A percentile compares a stretch with the other conserved stretches of the same genome.
phyloP scores from a whole-genome alignment of 1,140 invertebrate species.

The Teleopsis dalmanni region DNA sequence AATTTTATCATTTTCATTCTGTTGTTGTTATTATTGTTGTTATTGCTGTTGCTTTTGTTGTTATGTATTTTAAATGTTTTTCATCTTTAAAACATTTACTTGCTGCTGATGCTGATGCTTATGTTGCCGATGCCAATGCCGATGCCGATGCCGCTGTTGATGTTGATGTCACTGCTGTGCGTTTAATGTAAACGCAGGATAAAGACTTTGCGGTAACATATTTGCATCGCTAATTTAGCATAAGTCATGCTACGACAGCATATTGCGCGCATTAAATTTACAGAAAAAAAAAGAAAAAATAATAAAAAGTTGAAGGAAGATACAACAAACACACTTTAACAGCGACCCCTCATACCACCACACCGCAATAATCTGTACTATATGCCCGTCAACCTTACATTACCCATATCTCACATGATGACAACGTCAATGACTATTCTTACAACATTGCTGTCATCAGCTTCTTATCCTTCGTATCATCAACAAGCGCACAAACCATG shows the following conservation, averaged over 20 bases:
- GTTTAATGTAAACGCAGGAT: background rate
- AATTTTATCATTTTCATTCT: background rate
- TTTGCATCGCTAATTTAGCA: constrained; percentile 18
- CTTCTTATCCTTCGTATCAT: background rate
- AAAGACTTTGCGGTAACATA: constrained; percentile 15
- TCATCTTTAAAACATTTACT: constrained; percentile 6
- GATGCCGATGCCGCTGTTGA: constrained; percentile 3
- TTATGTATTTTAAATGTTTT: background rate
- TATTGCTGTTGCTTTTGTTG: background rate
- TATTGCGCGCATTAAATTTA: constrained; percentile 7
- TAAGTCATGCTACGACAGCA: constrained; percentile 12
- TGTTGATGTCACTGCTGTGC: too few species aligned
- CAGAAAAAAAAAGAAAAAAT: too few species aligned
- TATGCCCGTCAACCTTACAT: too few species aligned
- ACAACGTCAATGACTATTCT: too few species aligned
- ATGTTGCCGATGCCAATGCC: background rate
- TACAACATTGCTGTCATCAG: background rate
- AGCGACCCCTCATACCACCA: too few species aligned
- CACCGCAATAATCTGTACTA: too few species aligned
- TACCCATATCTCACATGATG: too few species aligned
- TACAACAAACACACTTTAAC: too few species aligned
- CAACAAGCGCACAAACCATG: constrained; percentile 1
- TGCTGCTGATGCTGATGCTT: background rate
- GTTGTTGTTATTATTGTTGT: constrained; percentile 3
- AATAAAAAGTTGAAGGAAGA: too few species aligned